These are phyloP conservation scores for Sogatella furcifera DNA, from an alignment of 1,140 invertebrate genomes.

Conservation along the genomic window DNA sequence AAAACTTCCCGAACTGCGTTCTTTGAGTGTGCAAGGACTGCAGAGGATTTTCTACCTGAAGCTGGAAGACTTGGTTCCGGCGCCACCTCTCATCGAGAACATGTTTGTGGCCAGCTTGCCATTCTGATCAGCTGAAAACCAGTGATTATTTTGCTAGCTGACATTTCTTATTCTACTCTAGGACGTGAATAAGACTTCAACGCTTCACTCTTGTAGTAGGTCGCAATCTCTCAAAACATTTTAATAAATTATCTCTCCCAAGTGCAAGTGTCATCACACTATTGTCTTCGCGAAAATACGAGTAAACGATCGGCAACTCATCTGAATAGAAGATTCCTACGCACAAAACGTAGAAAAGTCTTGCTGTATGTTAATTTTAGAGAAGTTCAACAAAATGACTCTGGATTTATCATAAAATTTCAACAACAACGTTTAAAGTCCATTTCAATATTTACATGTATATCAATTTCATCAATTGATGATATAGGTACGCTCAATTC, in stretches of 20 bases:
- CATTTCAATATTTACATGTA: too few relatives aligned
- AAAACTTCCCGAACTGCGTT: constrained; percentile 82
- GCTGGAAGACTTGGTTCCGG: constrained; percentile 81
- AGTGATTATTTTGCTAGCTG: too few relatives aligned
- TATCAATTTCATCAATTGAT: too few relatives aligned
- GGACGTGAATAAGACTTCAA: not conserved
- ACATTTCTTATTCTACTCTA: too few relatives aligned
- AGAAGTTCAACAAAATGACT: too few relatives aligned
- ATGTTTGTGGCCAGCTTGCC: constrained; percentile 90
- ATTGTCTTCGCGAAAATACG: not conserved
- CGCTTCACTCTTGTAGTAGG: not conserved
- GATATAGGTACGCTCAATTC: too few relatives aligned
- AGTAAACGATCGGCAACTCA: not conserved
- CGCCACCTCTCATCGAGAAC: constrained; percentile 85
- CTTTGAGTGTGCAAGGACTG: constrained; percentile 82
- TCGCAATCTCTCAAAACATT: not conserved
- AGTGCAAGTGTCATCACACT: not conserved
- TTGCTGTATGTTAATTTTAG: too few relatives aligned
- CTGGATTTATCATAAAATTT: too few relatives aligned
- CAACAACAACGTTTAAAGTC: too few relatives aligned
- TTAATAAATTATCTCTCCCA: not conserved
- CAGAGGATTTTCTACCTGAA: constrained; percentile 92
- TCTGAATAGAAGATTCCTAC: not conserved
- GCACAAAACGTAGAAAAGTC: too few relatives aligned
- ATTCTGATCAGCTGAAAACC: constrained; percentile 59